Evolutionary conservation across 2,113 vertebrate species (phyloP), one percentile per base, ranked within the genome.

Genomic region (Syrrhaptes paradoxus): DNA sequence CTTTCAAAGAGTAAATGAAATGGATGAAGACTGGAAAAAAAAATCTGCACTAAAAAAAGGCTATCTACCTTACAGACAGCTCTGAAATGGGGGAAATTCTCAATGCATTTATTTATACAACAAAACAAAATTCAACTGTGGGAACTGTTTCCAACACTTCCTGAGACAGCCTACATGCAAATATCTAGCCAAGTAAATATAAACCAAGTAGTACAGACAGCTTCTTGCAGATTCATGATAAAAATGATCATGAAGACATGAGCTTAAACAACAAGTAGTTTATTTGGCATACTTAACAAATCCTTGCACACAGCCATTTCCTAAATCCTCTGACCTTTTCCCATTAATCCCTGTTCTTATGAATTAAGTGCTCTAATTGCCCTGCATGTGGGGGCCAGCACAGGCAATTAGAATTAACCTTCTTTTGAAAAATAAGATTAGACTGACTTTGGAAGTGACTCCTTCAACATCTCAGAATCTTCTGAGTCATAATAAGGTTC

Each of bases 401-500:
- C 0, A 74, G 49, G 46, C 49, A 75, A 72, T 28, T n/a, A 84
- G 61, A 94, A 87, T 26, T 68, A 80, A 74, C 36, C 57, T 66
- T 32, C 63, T 65, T 65, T 66, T 77, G 57, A 82, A 84, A 93
- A 85, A 59, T 16, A 87, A 88, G 55, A 73, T 59, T 78, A 97
- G 31, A 93, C 94, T 86, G 93, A 97, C 93, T 97, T 97, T 90
- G 89, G 89, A 89, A 95, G 25, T 3, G 97, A 94, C 18, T 97
- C 97, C 67, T 97, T 98, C 94, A 96, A 63, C 6, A 32, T n/a
- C 32, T 97, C 94, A 32, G 63, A 94, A 52, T 97, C 94, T 32
- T 98, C 98, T 54, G 97, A 91, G 57, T 98, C 98, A 38, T 97
- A 95, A 49, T 97, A 96, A 66, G 87, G 94, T 20, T 97, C 98